Base-by-base conservation (phyloP, 2,113 vertebrate species). In the Passer domesticus region DNA sequence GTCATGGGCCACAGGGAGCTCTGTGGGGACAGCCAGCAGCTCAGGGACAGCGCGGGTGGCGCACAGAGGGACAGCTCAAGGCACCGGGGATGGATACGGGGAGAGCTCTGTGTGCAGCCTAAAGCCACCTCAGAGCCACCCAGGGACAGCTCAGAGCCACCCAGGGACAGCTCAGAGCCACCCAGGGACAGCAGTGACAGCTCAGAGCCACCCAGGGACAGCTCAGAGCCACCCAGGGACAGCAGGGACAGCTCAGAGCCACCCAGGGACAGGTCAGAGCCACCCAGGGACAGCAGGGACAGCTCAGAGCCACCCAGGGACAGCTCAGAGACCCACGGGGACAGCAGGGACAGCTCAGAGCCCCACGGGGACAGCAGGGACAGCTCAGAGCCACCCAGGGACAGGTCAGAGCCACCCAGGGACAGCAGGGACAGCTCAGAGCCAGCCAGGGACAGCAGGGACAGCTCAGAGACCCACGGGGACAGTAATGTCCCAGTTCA, bases 1-100 rank as follows among this genome's bases (percentile, higher is more conserved):
- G 99, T 99, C 99, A 99, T 99, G 0, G 99, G 99, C 99, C 99
- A 99, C 91, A 99, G 58, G 12, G 99, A 99, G 96, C 98, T 99
- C 99, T 99, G 96, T 0, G 25, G 87, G 87, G 70, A 73, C 67
- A 14, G 19, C 52, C 8, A 41, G 7, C 4, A 28, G 59, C 81
- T 63, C 27, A 22, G 87, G 87, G 70, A 73, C 67, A 11, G 19
- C 52, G 4, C 3, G 19, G 19, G 47, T 3, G 49, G 17, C 56
- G 0, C 0, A n/a, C 20, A 33, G 3, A 13, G 69, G 55, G 12
- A 3, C 11, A 6, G 30, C 1, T 17, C 13, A 1, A 63, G 17
- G 66, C 3, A 0, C 1, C 0, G 2, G 81, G 76, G 23, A 7
- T 0, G 23, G 46, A 1, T 0, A 0, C 0, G 4, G 5, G 9